Evolutionary conservation across 2,888 invertebrate genomes (phyloP), one percentile per base, ranked within the genome.

Genomic region (Erebia ligea): DNA sequence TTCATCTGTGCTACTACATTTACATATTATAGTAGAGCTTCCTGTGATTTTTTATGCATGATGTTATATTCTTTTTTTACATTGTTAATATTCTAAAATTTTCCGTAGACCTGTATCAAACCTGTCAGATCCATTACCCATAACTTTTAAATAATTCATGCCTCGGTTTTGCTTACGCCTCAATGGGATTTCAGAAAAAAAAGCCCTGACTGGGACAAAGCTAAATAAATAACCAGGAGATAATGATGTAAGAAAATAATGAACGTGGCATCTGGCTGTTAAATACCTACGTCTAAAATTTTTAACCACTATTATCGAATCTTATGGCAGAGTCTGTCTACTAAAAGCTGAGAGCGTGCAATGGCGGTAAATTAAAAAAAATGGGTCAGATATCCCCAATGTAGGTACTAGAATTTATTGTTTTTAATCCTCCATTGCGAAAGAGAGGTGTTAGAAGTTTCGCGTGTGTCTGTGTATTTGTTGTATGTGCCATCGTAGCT

Each of bases 141-240:
- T 25, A 57, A 57, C 57, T 57, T 57, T 57, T 57, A 57, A 58
- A 58, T 58, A 40, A 58, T 59, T 40, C 58, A 59, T 17, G 58
- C 40, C 34, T 59, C 40, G n/a, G n/a, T 40, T 59, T 59, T 1
- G 17, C 40, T 10, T 34, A 59, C 40, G 40, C 40, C n/a, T 59
- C 40, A 59, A 40, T 34, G 34, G 15, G 40, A 58, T n/a, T 58
- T 34, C 13, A 13, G 1, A n/a, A 34, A 40, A 59, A 59, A 58
- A 15, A 21, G 10, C 58, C 58, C 34, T 40, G 17, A 25, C 58
- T 34, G 15, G 58, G 58, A 59, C 40, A 17, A 34, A 40, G 40
- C 15, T 59, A 59, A 59, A 59, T 59, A 40, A 59, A 59, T 59
- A 59, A 59, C 17, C n/a, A n/a, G 40, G 58, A 40, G 2, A 15